phyloP scores from a whole-genome alignment of 2,113 vertebrate species.

The rat (Rattus norvegicus) region DNA sequence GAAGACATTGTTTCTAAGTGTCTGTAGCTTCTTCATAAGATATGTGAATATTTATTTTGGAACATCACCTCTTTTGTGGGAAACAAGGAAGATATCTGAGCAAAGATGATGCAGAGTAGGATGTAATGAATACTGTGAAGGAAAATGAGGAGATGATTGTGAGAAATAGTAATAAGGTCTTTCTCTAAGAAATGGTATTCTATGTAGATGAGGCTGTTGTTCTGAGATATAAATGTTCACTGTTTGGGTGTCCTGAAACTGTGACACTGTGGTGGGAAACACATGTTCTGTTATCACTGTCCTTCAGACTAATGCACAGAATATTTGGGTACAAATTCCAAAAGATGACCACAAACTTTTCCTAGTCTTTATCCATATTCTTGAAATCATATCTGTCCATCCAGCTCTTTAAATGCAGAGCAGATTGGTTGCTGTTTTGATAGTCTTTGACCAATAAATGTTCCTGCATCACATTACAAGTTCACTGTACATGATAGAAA shows the following conservation, averaged over 20 bases:
- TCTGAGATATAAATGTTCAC: not conserved
- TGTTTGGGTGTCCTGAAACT: not conserved
- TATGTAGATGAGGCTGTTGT: slow-evolving; percentile 62
- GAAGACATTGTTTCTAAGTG: slow-evolving; percentile 71
- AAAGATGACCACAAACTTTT: not conserved
- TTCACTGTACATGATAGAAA: not conserved
- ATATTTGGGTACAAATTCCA: not conserved
- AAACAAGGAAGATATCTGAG: slow-evolving; percentile 75
- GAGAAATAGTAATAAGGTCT: slow-evolving; percentile 71
- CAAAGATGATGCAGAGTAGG: slow-evolving; percentile 21
- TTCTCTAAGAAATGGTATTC: slow-evolving; percentile 40
- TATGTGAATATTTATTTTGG: slow-evolving; percentile 65
- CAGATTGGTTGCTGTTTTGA: not conserved
- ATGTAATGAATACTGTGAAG: slow-evolving; percentile 80
- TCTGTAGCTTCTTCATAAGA: slow-evolving; percentile 53
- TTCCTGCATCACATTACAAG: not conserved
- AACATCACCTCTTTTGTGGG: slow-evolving; percentile 67
- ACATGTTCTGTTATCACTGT: not conserved
- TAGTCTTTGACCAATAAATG: not conserved
- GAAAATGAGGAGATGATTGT: slow-evolving; percentile 65
- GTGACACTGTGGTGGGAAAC: not conserved
- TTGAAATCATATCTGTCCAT: not conserved
- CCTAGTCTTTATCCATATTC: not conserved
- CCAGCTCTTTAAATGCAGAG: not conserved
- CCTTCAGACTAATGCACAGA: not conserved